These are phyloP conservation scores for Lottia scabra DNA, from an alignment of 2,888 invertebrate genomes.

Conservation along the genomic window DNA sequence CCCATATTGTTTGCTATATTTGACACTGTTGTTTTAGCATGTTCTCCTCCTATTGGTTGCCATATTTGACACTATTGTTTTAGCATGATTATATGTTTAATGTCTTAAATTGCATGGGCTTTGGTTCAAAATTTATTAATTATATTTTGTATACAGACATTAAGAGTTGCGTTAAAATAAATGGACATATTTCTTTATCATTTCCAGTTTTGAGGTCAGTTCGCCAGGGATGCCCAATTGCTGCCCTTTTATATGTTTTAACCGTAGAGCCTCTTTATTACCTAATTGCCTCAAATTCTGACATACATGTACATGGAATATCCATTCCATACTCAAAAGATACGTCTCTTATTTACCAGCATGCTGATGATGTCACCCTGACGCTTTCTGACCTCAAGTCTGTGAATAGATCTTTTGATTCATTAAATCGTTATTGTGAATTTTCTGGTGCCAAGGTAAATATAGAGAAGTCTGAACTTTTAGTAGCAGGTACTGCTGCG, in stretches of 20 bases:
- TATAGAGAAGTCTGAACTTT: background rate
- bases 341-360: background rate
- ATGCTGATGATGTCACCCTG: background rate
- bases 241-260: background rate
- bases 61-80: no score
- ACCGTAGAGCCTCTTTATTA: background rate
- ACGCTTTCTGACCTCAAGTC: background rate
- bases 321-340: background rate
- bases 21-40: no score
- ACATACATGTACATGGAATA: background rate
- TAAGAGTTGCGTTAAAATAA: conserved; percentile 32
- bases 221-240: background rate
- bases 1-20: no score
- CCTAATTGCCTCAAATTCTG: background rate
- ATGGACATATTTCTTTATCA: conserved; percentile 30
- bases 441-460: background rate
- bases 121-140: conserved; percentile 32
- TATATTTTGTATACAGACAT: conserved; percentile 37
- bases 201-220: background rate
- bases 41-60: no score
- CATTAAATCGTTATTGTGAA: background rate
- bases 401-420: background rate
- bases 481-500: background rate
- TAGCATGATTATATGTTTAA: conserved; percentile 36
- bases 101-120: conserved; percentile 32